These are phyloP conservation scores for Nyctereutes procyonoides DNA, from an alignment of 2,113 vertebrate species.

Conservation along the genomic window DNA sequence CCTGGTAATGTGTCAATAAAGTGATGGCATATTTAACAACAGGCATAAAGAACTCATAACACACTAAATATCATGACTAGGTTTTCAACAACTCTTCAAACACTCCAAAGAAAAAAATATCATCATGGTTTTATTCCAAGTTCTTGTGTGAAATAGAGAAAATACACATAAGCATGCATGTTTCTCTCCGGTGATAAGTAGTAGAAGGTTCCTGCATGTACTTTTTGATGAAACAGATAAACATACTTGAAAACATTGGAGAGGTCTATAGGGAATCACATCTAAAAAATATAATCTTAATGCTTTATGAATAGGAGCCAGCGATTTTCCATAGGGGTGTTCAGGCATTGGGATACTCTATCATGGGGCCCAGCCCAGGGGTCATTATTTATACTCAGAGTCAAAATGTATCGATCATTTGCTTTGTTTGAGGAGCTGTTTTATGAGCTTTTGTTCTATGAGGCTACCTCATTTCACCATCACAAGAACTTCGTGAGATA, in stretches of 20 bases:
- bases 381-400: background rate
- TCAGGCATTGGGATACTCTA: background rate
- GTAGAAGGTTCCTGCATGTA: background rate
- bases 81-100: slow-evolving; percentile 62
- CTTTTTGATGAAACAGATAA: background rate
- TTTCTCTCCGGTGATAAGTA: slow-evolving; percentile 39
- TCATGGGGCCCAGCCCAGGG: background rate
- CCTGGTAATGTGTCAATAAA: background rate
- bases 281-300: background rate
- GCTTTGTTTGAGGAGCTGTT: background rate
- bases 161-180: background rate
- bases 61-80: slow-evolving; percentile 37
- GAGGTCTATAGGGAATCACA: background rate
- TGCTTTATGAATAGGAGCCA: background rate
- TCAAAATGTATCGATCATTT: slow-evolving; percentile 2
- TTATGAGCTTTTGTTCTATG: background rate
- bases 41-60: background rate
- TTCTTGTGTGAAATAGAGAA: slow-evolving; percentile 40
- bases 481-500: background rate
- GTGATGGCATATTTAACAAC: slow-evolving; percentile 35
- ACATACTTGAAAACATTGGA: slow-evolving; percentile 10
- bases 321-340: background rate
- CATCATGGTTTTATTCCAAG: slow-evolving; percentile 49
- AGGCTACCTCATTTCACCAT: background rate
- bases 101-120: slow-evolving; percentile 16